Conservation (phyloP, 2,113 vertebrate species). For the Otocyon megalotis region DNA sequence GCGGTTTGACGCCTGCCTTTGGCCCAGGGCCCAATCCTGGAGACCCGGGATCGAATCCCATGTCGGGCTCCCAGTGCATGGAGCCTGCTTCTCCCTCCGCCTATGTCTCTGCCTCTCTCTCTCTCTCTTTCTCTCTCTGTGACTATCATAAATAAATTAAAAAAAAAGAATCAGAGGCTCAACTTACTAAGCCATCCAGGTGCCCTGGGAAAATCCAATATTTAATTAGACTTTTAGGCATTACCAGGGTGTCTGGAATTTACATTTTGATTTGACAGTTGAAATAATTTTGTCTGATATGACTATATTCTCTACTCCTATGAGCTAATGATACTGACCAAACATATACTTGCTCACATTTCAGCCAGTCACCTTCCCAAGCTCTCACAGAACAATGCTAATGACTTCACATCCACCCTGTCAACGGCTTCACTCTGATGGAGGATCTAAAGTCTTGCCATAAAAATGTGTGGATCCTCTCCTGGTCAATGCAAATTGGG, state of each 20-base stretch:
- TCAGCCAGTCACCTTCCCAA: constrained; percentile 75
- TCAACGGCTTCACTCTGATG: constrained; percentile 80
- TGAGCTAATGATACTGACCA: not conserved
- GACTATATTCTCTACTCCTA: not conserved
- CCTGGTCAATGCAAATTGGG: constrained; percentile 81
- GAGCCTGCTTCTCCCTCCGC: no score
- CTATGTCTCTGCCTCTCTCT: no score
- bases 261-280: not conserved
- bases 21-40: no score
- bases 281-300: not conserved
- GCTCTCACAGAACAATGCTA: constrained; percentile 75
- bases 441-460: constrained; percentile 80
- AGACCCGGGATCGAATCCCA: no score
- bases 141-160: no score
- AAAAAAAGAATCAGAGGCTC: not conserved
- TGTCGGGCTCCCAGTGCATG: no score
- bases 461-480: constrained; percentile 82
- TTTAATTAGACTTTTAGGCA: constrained; percentile 66
- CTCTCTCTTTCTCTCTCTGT: no score
- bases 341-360: constrained; percentile 78
- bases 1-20: no score
- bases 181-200: not conserved
- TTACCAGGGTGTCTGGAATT: constrained; percentile 2
- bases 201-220: not conserved
- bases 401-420: constrained; percentile 65